Percentiles rank a stretch among this genome's conserved stretches.
Conservation (phyloP, 2,888 invertebrate genomes). For the Antheraea assamensis region DNA sequence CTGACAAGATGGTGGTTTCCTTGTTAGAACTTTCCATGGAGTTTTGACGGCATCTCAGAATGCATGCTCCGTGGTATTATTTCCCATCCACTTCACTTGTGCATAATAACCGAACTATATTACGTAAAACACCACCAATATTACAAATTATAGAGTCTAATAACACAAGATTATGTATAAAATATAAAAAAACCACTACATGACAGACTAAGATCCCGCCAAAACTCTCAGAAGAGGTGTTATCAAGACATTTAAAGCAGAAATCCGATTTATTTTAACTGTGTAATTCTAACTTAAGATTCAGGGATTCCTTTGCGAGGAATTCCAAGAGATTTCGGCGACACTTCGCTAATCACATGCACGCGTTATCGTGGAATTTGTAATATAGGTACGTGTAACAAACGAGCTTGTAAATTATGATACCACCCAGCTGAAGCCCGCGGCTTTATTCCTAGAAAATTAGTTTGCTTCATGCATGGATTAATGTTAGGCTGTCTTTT, state of each 20-base stretch:
- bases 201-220: no score
- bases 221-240: background rate
- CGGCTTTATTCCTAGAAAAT: no score
- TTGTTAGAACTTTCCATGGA: no score
- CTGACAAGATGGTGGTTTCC: no score
- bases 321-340: slow-evolving; percentile 1
- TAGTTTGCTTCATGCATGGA: background rate
- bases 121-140: no score
- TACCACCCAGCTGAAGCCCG: background rate
- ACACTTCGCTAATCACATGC: background rate
- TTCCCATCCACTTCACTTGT: no score
- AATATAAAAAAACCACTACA: no score
- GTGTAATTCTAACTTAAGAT: background rate
- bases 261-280: background rate
- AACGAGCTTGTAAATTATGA: background rate
- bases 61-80: no score
- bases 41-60: no score
- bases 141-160: no score
- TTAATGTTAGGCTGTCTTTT: background rate
- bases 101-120: no score
- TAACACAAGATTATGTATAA: no score
- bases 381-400: background rate
- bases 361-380: background rate
- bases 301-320: background rate
- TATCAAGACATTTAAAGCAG: background rate